Evolutionary conservation across 2,888 invertebrate genomes (phyloP).

Genomic region (Corbicula japonica): DNA sequence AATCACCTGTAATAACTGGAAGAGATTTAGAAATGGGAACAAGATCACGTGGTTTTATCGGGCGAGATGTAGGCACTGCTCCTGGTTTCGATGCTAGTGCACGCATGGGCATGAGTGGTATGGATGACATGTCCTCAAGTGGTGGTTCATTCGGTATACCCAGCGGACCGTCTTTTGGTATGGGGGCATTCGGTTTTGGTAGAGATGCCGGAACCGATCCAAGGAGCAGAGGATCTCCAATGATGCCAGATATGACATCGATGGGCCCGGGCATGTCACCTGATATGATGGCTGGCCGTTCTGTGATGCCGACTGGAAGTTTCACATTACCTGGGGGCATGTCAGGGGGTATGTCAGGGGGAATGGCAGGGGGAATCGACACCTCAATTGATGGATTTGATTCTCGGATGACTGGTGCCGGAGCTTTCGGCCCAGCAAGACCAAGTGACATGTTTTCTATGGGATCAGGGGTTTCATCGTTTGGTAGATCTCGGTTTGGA

Average conservation of each 20-base stretch:
- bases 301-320: not conserved
- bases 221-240: not conserved
- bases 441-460: not conserved
- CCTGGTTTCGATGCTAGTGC: not conserved
- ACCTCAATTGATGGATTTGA: no score
- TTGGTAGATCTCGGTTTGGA: not conserved
- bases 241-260: no score
- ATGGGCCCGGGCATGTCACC: not conserved
- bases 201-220: not conserved
- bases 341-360: not conserved
- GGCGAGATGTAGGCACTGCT: no score
- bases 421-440: not conserved
- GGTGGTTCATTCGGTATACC: not conserved
- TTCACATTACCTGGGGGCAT: no score
- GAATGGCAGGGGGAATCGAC: slow-evolving; percentile 6
- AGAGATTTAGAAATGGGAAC: not conserved
- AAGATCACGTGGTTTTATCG: not conserved
- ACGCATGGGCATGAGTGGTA: not conserved
- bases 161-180: not conserved
- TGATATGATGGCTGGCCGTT: not conserved
- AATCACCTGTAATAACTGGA: not conserved
- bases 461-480: not conserved
- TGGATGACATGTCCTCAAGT: not conserved
- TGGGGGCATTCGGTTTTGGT: not conserved
- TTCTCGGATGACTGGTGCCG: not conserved